These are phyloP conservation scores for Agrochola lychnidis DNA, from an alignment of 2,888 invertebrate genomes.

Conservation along the genomic window DNA sequence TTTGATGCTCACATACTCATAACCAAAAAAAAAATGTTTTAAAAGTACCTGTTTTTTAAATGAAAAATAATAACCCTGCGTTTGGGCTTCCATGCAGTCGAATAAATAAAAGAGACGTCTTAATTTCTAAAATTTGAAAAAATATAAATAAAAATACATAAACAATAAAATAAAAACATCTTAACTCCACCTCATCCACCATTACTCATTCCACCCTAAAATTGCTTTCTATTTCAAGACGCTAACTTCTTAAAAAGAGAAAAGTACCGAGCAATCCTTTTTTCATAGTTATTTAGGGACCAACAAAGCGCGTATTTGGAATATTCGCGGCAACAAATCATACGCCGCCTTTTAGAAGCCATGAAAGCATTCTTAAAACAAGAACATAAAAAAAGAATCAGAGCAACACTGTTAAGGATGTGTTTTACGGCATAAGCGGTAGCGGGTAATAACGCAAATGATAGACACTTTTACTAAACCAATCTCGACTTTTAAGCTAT, in stretches of 20 bases:
- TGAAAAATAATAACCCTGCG: background rate
- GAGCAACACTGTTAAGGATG: conserved; percentile 68
- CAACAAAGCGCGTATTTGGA: conserved; percentile 75
- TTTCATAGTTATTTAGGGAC: conserved; percentile 59
- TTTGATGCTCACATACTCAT: too few species aligned
- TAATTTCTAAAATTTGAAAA: background rate
- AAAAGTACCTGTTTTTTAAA: background rate
- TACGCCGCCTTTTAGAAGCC: conserved; percentile 81
- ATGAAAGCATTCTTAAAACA: conserved; percentile 85
- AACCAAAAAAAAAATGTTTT: background rate
- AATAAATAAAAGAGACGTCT: background rate
- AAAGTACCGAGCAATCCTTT: conserved; percentile 59
- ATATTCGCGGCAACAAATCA: conserved; percentile 86
- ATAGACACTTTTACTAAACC: background rate
- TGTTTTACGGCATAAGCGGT: conserved; percentile 35
- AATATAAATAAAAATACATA: background rate
- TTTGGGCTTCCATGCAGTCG: background rate
- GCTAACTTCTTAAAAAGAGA: conserved; percentile 57
- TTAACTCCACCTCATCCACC: conserved; percentile 20
- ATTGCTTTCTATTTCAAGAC: conserved; percentile 63
- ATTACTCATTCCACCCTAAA: conserved; percentile 58
- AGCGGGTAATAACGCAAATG: conserved; percentile 43
- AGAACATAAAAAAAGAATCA: conserved; percentile 74
- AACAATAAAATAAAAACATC: conserved; percentile 34
- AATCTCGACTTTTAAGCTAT: too few species aligned